These are phyloP conservation scores for Pseudopodoces humilis DNA, from an alignment of 2,113 vertebrate genomes.

Conservation along the genomic window DNA sequence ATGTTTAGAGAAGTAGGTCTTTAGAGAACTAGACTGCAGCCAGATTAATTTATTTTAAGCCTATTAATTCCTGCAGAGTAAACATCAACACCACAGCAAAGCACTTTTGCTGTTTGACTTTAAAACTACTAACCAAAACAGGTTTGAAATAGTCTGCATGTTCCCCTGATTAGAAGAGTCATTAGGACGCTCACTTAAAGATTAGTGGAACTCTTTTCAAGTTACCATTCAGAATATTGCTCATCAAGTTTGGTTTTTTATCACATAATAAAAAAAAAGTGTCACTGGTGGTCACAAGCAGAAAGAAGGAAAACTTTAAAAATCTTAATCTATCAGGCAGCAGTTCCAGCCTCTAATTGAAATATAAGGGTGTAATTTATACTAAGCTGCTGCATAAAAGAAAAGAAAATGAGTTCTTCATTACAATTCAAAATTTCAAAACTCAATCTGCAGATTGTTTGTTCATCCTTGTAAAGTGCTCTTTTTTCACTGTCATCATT, in stretches of 20 bases:
- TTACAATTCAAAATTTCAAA: not conserved
- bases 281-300: not conserved
- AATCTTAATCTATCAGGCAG: not conserved
- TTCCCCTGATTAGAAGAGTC: not conserved
- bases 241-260: not conserved
- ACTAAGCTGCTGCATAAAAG: not conserved
- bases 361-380: not conserved
- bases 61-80: slow-evolving; percentile 24
- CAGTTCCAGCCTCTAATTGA: not conserved
- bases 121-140: not conserved
- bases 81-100: slow-evolving; percentile 6
- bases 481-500: not conserved
- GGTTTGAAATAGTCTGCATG: not conserved
- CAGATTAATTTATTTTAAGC: slow-evolving; percentile 36
- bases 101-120: not conserved
- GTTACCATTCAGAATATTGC: not conserved
- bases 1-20: not conserved
- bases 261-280: not conserved
- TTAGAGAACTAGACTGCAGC: not conserved
- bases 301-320: not conserved
- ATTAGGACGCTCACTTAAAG: not conserved
- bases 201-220: not conserved
- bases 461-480: not conserved
- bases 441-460: not conserved
- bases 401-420: not conserved